Evolutionary conservation across 2,113 vertebrate genomes (phyloP).

Genomic region (Cheilinus undulatus): DNA sequence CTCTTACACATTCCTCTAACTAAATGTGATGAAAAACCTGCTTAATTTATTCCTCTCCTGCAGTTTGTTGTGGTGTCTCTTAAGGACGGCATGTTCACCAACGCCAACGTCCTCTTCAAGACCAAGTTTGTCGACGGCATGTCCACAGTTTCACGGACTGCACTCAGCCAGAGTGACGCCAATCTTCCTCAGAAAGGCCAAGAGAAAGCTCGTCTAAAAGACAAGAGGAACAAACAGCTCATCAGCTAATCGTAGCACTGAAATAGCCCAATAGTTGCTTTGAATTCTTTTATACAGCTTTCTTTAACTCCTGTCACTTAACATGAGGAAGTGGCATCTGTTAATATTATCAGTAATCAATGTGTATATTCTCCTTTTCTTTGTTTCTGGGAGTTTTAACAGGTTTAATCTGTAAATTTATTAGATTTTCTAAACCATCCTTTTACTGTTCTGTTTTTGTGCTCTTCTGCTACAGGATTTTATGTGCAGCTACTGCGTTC

Average conservation of each 20-base stretch:
- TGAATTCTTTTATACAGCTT: neutral
- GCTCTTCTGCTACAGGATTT: neutral
- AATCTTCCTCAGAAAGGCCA: slow-evolving; percentile 4
- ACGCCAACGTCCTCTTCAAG: slow-evolving; percentile 95
- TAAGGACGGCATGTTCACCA: slow-evolving; percentile 99
- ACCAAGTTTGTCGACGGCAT: slow-evolving; percentile 95
- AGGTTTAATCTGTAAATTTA: slow-evolving; percentile 15
- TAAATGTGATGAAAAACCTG: neutral
- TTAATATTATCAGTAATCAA: neutral
- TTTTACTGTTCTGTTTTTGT: neutral
- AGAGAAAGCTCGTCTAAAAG: slow-evolving; percentile 77
- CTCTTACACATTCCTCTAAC: neutral
- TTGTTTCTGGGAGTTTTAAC: slow-evolving; percentile 19
- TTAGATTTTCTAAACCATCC: neutral
- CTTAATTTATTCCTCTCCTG: neutral
- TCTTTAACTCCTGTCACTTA: neutral
- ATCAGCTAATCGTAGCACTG: neutral
- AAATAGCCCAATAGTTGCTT: fast-evolving
- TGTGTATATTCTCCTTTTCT: slow-evolving; percentile 4
- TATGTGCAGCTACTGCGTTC: slow-evolving; percentile 6
- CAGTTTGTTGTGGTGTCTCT: slow-evolving; percentile 98
- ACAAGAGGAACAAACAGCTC: slow-evolving; percentile 65
- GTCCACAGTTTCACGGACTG: slow-evolving; percentile 87
- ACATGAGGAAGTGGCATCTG: neutral
- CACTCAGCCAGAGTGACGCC: slow-evolving; percentile 79